Evolutionary conservation across 35 echinoderm and acorn worm species (phyloP).

Genomic region (Heliocidaris erythrogramma): DNA sequence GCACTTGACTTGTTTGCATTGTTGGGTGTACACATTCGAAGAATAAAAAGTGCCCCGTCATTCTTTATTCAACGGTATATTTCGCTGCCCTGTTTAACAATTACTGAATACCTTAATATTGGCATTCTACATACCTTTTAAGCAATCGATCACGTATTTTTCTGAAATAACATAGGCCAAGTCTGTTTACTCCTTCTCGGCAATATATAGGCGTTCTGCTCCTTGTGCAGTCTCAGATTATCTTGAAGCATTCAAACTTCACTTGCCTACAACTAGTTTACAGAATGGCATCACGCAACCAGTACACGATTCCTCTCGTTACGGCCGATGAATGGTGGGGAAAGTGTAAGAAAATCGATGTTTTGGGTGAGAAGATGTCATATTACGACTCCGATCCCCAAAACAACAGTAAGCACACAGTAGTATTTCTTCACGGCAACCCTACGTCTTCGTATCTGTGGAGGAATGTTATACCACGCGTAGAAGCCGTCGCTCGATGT

Average conservation of each 20-base stretch:
- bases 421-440: conserved; percentile 87
- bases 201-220: background rate
- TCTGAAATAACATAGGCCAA: background rate
- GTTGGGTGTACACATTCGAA: background rate
- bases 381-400: conserved; percentile 87
- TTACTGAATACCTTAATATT: too few species aligned
- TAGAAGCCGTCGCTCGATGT: conserved; percentile 65
- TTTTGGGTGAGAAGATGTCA: conserved; percentile 79
- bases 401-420: conserved; percentile 32
- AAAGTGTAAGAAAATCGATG: conserved; percentile 51
- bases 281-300: background rate
- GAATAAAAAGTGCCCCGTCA: background rate
- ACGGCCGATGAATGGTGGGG: conserved; percentile 85
- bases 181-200: background rate
- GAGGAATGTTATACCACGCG: conserved; percentile 84
- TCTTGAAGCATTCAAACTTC: background rate
- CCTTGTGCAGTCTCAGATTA: background rate
- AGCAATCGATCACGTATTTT: too few species aligned
- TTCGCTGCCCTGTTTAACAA: too few species aligned
- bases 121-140: too few species aligned
- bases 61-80: too few species aligned
- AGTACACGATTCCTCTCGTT: background rate
- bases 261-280: background rate
- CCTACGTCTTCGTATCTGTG: conserved; percentile 94
- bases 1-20: too few species aligned